Evolutionary conservation across 2,888 invertebrate species (phyloP).

Genomic region (Eupithecia centaureata): DNA sequence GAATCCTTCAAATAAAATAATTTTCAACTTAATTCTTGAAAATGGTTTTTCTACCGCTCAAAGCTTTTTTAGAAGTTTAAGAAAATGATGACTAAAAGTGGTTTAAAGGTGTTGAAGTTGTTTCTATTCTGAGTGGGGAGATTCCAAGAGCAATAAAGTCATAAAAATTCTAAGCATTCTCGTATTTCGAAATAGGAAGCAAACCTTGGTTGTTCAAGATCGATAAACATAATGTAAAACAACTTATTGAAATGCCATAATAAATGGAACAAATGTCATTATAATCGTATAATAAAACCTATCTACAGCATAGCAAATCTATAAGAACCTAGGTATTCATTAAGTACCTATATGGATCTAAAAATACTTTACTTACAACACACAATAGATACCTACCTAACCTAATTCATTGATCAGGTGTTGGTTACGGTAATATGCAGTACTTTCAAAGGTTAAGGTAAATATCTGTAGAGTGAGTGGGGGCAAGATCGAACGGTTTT

Average conservation of each 20-base stretch:
- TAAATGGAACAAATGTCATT: neutral
- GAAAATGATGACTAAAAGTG: no score
- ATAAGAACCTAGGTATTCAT: neutral
- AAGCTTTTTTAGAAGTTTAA: neutral
- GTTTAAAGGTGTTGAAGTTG: neutral
- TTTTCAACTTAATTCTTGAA: no score
- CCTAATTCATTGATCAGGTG: constrained; percentile 2
- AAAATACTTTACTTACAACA: neutral
- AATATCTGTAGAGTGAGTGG: no score
- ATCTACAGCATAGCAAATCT: neutral
- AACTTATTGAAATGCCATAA: neutral
- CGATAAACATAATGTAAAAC: neutral
- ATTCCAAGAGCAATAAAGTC: neutral
- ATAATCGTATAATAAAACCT: neutral
- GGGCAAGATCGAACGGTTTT: no score
- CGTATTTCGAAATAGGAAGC: neutral
- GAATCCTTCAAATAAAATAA: no score
- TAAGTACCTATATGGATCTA: neutral
- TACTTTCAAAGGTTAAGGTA: constrained; percentile 4
- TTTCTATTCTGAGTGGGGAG: neutral
- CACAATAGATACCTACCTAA: neutral
- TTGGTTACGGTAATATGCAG: neutral
- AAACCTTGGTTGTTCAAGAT: neutral
- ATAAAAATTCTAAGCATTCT: constrained; percentile 1
- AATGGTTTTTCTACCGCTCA: neutral